Conservation (phyloP, 2,797 vertebrate species). For the Neosilurus mollespiculum region DNA sequence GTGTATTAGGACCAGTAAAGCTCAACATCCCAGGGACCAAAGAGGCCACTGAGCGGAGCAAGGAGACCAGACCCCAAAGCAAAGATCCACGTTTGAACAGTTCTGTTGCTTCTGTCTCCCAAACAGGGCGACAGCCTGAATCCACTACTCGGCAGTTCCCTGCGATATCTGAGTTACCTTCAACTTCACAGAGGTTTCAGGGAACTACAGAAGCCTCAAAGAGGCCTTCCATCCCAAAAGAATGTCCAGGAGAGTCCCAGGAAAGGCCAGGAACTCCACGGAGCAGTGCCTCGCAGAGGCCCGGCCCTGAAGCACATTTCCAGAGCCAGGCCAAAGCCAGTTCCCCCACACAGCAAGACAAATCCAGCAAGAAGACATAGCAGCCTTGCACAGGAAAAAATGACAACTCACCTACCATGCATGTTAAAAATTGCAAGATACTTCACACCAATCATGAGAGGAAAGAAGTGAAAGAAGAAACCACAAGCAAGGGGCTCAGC, state of each 20-base stretch:
- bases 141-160: slow-evolving; percentile 54
- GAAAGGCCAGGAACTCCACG: slow-evolving; percentile 56
- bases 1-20: slow-evolving; percentile 76
- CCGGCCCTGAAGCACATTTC: slow-evolving; percentile 63
- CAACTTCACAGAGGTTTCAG: slow-evolving; percentile 38
- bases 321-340: slow-evolving; percentile 43
- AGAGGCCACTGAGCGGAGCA: slow-evolving; percentile 64
- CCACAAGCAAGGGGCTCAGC: slow-evolving; percentile 29
- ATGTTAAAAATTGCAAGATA: slow-evolving; percentile 24
- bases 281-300: slow-evolving; percentile 52
- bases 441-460: slow-evolving; percentile 64
- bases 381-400: slow-evolving; percentile 57
- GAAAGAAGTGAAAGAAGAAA: slow-evolving; percentile 9
- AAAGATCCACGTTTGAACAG: slow-evolving; percentile 56
- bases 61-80: slow-evolving; percentile 61
- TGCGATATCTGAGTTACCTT: slow-evolving; percentile 59
- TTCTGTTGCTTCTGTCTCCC: slow-evolving; percentile 49
- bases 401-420: slow-evolving; percentile 4
- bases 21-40: slow-evolving; percentile 64
- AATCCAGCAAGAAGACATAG: slow-evolving; percentile 85
- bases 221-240: slow-evolving; percentile 62
- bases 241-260: slow-evolving; percentile 52
- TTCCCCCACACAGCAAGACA: slow-evolving; percentile 67
- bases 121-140: slow-evolving; percentile 46
- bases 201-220: slow-evolving; percentile 57